These are phyloP conservation scores for Lasius platythorax DNA, from an alignment of 2,888 invertebrate species.

Conservation along the genomic window DNA sequence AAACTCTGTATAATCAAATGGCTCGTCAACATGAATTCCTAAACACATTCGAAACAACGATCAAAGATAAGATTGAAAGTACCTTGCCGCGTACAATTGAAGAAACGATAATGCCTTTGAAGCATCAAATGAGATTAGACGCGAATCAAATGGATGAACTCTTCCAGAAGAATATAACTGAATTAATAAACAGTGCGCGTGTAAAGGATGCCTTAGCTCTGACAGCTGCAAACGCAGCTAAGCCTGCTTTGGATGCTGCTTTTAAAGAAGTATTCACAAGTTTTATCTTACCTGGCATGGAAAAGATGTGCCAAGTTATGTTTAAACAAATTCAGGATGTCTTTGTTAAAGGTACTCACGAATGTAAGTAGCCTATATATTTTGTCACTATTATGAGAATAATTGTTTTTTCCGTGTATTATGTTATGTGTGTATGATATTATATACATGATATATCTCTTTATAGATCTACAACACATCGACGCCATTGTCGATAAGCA, in stretches of 20 bases:
- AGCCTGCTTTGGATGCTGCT: slow-evolving; percentile 91
- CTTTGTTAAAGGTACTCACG: slow-evolving; percentile 95
- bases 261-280: slow-evolving; percentile 93
- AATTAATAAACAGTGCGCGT: slow-evolving; percentile 90
- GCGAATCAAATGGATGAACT: slow-evolving; percentile 90
- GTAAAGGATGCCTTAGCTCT: slow-evolving; percentile 92
- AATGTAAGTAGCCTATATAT: slow-evolving; percentile 90
- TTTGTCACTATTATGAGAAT: background rate
- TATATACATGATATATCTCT: slow-evolving; percentile 8
- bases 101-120: slow-evolving; percentile 91
- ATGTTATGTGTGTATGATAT: background rate
- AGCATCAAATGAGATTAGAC: slow-evolving; percentile 88
- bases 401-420: background rate
- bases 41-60: slow-evolving; percentile 83
- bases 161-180: slow-evolving; percentile 93
- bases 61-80: slow-evolving; percentile 86
- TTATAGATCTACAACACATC: slow-evolving; percentile 87
- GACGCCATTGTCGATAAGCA: slow-evolving; percentile 86
- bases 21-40: slow-evolving; percentile 80
- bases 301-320: slow-evolving; percentile 94
- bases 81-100: slow-evolving; percentile 88
- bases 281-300: slow-evolving; percentile 94
- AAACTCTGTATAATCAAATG: slow-evolving; percentile 78
- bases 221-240: slow-evolving; percentile 90
- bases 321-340: slow-evolving; percentile 96